These are phyloP conservation scores for Leptinotarsa lineolata DNA, from an alignment of 1,140 invertebrate genomes.

Conservation along the genomic window DNA sequence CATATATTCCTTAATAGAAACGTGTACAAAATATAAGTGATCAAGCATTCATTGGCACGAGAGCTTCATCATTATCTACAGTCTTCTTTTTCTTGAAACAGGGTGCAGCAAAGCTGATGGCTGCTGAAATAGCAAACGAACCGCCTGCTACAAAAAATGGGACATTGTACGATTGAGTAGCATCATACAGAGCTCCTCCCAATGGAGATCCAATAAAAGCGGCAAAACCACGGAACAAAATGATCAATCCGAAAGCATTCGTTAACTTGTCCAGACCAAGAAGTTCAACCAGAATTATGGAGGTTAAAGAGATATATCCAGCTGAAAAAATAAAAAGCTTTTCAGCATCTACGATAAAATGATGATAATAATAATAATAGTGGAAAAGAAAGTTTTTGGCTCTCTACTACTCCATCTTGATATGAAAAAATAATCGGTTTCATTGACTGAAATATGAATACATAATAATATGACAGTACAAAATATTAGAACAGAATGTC, in stretches of 20 bases:
- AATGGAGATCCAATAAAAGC: constrained; percentile 83
- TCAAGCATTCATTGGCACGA: constrained; percentile 80
- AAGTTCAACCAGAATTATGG: constrained; percentile 95
- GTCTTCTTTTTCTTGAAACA: neutral
- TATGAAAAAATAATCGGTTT: too few species aligned
- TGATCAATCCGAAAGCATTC: constrained; percentile 94
- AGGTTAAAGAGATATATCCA: constrained; percentile 96
- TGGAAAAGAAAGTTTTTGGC: too few species aligned
- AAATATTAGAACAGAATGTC: too few species aligned
- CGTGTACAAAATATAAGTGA: constrained; percentile 48
- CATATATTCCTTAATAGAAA: too few species aligned
- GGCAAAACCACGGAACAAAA: constrained; percentile 91
- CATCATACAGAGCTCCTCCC: constrained; percentile 86
- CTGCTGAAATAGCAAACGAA: constrained; percentile 84
- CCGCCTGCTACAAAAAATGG: constrained; percentile 92
- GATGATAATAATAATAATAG: neutral
- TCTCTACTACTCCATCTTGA: too few species aligned
- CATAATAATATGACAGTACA: too few species aligned
- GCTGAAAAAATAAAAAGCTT: constrained; percentile 62
- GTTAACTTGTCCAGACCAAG: constrained; percentile 94
- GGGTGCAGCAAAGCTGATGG: constrained; percentile 5
- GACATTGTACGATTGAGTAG: constrained; percentile 80
- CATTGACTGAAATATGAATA: too few species aligned
- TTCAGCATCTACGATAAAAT: neutral
- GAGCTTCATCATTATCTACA: constrained; percentile 59